These are phyloP conservation scores for Lacerta bilineata DNA, from an alignment of 2,797 vertebrate species.

Conservation along the genomic window DNA sequence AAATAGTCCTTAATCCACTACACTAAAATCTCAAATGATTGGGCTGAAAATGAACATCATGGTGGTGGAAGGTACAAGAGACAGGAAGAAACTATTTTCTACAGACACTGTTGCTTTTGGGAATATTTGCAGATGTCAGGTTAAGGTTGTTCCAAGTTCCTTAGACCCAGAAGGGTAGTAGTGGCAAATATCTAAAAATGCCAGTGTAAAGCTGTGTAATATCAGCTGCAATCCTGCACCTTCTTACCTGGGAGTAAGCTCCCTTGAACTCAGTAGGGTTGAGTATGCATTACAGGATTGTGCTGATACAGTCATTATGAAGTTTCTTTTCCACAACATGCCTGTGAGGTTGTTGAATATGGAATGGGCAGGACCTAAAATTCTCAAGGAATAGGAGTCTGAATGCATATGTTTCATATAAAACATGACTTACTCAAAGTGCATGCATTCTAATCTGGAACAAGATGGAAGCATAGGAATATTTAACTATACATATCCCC, in stretches of 20 bases:
- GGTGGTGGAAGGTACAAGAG: accelerated
- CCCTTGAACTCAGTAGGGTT: neutral
- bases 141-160: slow-evolving; percentile 10
- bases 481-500: neutral
- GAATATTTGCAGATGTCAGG: slow-evolving; percentile 28
- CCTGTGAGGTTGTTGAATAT: neutral
- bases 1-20: slow-evolving; percentile 41
- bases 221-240: neutral
- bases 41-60: slow-evolving; percentile 42
- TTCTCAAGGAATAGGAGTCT: neutral
- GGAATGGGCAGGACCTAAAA: neutral
- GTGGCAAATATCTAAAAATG: neutral
- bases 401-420: neutral
- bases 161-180: neutral
- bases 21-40: slow-evolving; percentile 60
- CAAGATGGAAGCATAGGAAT: neutral
- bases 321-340: neutral
- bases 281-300: neutral
- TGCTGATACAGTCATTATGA: neutral
- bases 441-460: neutral
- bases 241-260: neutral
- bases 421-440: neutral
- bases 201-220: neutral
- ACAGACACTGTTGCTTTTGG: slow-evolving; percentile 6
- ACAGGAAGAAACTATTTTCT: neutral